These are phyloP conservation scores for Metopolophium dirhodum DNA, from an alignment of 1,140 invertebrate species.

Conservation along the genomic window DNA sequence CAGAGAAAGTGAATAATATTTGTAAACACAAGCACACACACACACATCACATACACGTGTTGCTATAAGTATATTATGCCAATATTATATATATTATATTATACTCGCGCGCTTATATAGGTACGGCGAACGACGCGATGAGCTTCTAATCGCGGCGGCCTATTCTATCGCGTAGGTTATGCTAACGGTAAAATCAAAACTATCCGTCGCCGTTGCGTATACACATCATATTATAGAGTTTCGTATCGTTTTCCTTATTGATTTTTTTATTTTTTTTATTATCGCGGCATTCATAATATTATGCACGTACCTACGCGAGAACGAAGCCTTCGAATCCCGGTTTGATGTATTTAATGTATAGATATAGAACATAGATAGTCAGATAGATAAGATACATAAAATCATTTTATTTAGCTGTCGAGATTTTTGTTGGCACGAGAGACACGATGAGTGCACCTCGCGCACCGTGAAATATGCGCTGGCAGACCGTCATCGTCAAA, in stretches of 20 bases:
- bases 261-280: background rate
- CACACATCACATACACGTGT: background rate
- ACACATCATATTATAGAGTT: background rate
- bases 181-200: slow-evolving; percentile 43
- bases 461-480: background rate
- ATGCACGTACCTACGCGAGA: background rate
- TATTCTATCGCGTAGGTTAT: background rate
- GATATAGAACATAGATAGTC: too few relatives aligned
- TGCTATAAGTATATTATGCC: background rate
- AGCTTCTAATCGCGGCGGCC: background rate
- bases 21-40: slow-evolving; percentile 14
- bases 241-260: background rate
- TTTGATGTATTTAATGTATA: background rate
- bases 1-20: slow-evolving; percentile 44
- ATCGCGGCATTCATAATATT: background rate
- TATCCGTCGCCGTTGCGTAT: background rate
- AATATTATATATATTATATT: background rate
- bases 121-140: background rate
- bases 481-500: background rate
- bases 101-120: background rate
- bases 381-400: too few relatives aligned
- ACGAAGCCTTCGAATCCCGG: background rate
- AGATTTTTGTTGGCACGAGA: background rate
- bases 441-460: background rate
- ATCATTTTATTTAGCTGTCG: background rate